Base-by-base conservation (phyloP, 2,113 vertebrate species). In the Burhinus bistriatus region DNA sequence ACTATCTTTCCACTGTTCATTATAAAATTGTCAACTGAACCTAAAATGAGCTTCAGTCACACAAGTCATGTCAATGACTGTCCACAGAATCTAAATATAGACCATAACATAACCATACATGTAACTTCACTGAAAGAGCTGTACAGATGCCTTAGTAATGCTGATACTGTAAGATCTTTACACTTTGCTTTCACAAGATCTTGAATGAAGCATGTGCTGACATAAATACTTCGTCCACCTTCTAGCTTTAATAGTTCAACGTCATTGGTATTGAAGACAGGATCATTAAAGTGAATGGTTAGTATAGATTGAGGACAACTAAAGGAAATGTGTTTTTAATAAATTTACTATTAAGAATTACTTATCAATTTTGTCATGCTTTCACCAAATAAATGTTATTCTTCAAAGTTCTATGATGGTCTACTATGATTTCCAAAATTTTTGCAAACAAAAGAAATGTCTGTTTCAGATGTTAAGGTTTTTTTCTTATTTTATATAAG, bases 51-150 rank as follows among this genome's bases (percentile, higher is more conserved):
- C 4, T 52, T 47, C 23, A 16, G 17, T 61, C 23, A 10, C 25
- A 27, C 5, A 27, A 23, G 25, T 11, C 9, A 3, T 4, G 38
- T 25, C 19, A 29, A 5, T 62, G 51, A 4, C 11, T 38, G 32
- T 45, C 9, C 16, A 45, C 21, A 71, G n/a, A 59, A 11, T 6
- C 2, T 8, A 16, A 65, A 12, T n/a, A 9, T 11, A 44, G 32
- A n/a, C 23, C 32, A 26, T 20, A 71, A 52, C 55, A 44, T 34
- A 32, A 1, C 9, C 2, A 5, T 4, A 1, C 4, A 5, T 0
- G 0, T 8, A 5, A 40, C 18, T 51, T 59, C 23, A 5, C 14
- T 27, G 55, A 1, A 52, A 52, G 51, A 61, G 12, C 36, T 77
- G 22, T 7, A 2, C 5, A 51, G 47, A 32, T 55, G 34, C 32